A percentile compares a stretch with the other conserved stretches of the same genome.
phyloP scores from a whole-genome alignment of 2,113 vertebrate genomes.

The Lontra canadensis region DNA sequence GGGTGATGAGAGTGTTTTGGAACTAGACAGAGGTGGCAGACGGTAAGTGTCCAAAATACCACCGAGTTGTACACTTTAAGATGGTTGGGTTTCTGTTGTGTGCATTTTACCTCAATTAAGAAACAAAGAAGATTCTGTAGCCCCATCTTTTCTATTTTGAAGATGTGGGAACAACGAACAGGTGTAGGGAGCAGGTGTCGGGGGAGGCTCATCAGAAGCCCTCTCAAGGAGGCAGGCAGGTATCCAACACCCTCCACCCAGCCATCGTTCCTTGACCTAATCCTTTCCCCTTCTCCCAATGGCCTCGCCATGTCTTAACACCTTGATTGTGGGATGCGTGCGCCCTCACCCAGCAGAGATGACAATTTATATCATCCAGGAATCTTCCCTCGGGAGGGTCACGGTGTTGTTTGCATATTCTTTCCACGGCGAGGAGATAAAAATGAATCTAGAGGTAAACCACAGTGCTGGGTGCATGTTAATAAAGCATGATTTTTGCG shows the following conservation, averaged over 20 bases:
- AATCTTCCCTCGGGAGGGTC: not conserved
- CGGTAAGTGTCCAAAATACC: not conserved
- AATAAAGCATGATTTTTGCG: not conserved
- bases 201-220: not conserved
- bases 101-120: not conserved
- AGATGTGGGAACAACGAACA: not conserved
- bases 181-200: not conserved
- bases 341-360: not conserved
- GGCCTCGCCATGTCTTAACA: fast-evolving
- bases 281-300: fast-evolving
- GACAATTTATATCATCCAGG: not conserved
- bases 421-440: not conserved
- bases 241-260: not conserved
- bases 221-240: not conserved
- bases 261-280: not conserved
- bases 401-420: not conserved
- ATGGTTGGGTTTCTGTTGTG: not conserved
- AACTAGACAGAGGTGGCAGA: not conserved
- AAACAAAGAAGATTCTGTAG: not conserved
- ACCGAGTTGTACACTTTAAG: not conserved
- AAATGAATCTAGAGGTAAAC: not conserved
- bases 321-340: too few relatives aligned
- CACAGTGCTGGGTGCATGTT: too few relatives aligned
- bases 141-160: not conserved
- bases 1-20: not conserved